phyloP scores from a whole-genome alignment of 2,113 vertebrate species.

The Chloropsis cyanopogon region DNA sequence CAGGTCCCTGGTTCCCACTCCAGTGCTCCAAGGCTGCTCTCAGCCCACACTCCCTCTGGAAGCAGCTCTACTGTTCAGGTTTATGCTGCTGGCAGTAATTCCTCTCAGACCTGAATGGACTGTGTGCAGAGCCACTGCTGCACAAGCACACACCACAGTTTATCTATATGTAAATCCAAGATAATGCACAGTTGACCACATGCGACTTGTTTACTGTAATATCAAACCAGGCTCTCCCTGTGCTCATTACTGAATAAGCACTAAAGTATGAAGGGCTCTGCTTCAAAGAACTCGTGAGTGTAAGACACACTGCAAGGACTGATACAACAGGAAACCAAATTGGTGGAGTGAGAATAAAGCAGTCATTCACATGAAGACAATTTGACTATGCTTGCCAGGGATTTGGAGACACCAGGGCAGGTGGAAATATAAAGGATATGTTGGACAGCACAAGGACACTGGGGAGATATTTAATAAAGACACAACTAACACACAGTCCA shows the following conservation, averaged over 20 bases:
- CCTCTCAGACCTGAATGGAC: accelerated
- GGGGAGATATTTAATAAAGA: not conserved
- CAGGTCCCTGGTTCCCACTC: not conserved
- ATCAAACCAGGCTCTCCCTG: not conserved
- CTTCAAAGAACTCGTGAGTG: not conserved
- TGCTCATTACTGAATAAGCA: not conserved
- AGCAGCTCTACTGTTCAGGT: not conserved
- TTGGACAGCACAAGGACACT: not conserved
- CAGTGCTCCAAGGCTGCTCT: not conserved
- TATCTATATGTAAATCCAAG: not conserved
- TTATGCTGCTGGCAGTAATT: not conserved
- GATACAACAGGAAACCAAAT: not conserved
- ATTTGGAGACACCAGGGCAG: not conserved
- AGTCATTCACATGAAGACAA: not conserved
- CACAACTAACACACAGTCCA: not conserved
- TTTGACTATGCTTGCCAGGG: accelerated
- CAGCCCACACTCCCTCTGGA: not conserved
- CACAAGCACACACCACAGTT: not conserved
- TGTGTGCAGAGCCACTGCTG: not conserved
- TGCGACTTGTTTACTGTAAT: not conserved
- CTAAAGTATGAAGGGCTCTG: not conserved
- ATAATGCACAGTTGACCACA: not conserved
- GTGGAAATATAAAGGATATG: not conserved
- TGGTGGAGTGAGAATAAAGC: not conserved
- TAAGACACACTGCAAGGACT: not conserved